Base-by-base conservation (phyloP, 2,797 vertebrate species). In the Harpagifer antarcticus region DNA sequence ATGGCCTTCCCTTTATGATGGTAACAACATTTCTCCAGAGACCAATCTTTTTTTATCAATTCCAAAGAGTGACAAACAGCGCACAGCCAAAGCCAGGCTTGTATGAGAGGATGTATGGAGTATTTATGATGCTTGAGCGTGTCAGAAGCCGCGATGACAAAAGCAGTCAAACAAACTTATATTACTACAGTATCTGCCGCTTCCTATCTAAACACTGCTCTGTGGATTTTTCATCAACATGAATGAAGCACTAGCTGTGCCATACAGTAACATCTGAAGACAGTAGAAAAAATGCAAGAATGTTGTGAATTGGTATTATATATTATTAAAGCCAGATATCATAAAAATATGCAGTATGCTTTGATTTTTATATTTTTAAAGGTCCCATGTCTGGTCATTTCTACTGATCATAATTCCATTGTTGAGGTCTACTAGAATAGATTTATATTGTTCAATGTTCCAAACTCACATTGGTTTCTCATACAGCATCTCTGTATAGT, bases 1-100 rank as follows among this genome's bases (percentile, higher is more conserved):
- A 94, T 93, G 93, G 93, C 94, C 94, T 95, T 95, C 93, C 86
- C 87, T 94, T 95, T 94, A 94, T 94, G 93, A 92, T 87, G 86
- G 89, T 86, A 94, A 93, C 94, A 93, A 91, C 91, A 92, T 88
- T 90, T 92, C 92, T 91, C 92, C 87, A 70, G 93, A 91, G 93
- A 94, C 91, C 91, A 91, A 94, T 95, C 92, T 91, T 91, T 93
- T 93, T 93, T 92, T 90, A 93, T 93, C 91, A 93, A 88, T 92
- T 85, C 84, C 66, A 78, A 91, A 74, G 79, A 79, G 81, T 91
- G 86, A 89, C 86, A 88, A 90, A 91, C 88, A 68, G 81, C 53
- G 0, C 89, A 82, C 84, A 89, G 84, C 91, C 88, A 85, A 88
- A 93, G 88, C 85, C 79, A 61, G 88, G 72, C 87, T 79, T 86